Percentiles rank a stretch among this genome's conserved stretches.
Evolutionary conservation across 2,888 invertebrate genomes (phyloP).

Genomic region (Himalopsyche anomala): DNA sequence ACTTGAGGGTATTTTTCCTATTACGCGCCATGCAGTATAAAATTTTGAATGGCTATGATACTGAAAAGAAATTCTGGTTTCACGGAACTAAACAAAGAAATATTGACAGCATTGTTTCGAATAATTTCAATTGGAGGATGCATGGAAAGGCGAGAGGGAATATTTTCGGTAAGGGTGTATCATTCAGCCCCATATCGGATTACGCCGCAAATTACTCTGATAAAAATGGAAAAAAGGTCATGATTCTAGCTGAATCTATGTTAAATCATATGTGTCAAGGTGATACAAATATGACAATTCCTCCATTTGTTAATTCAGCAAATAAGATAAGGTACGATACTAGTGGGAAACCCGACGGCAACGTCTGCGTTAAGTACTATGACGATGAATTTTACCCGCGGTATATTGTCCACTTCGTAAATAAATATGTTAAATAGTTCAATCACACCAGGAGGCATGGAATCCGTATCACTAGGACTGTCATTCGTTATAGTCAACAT

Average conservation of each 20-base stretch:
- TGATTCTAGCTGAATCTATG: slow-evolving; percentile 67
- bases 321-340: slow-evolving; percentile 66
- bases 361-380: slow-evolving; percentile 68
- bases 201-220: slow-evolving; percentile 67
- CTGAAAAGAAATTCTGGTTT: slow-evolving; percentile 66
- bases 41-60: slow-evolving; percentile 55
- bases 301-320: slow-evolving; percentile 58
- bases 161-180: slow-evolving; percentile 68
- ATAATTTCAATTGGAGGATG: slow-evolving; percentile 68
- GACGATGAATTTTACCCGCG: slow-evolving; percentile 68
- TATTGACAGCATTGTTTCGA: slow-evolving; percentile 66
- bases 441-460: too few species aligned
- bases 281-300: slow-evolving; percentile 65
- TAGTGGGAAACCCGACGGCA: slow-evolving; percentile 66
- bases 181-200: slow-evolving; percentile 67
- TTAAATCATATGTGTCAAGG: slow-evolving; percentile 65
- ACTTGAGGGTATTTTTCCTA: slow-evolving; percentile 52
- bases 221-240: slow-evolving; percentile 65
- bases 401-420: slow-evolving; percentile 67
- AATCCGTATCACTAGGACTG: too few species aligned
- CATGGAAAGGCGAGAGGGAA: slow-evolving; percentile 66
- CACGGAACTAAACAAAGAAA: slow-evolving; percentile 67
- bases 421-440: not conserved
- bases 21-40: slow-evolving; percentile 66
- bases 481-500: too few species aligned